Evolutionary conservation across 2,888 invertebrate species (phyloP), one percentile per base, ranked within the genome.

Genomic region (Clivina fossor): DNA sequence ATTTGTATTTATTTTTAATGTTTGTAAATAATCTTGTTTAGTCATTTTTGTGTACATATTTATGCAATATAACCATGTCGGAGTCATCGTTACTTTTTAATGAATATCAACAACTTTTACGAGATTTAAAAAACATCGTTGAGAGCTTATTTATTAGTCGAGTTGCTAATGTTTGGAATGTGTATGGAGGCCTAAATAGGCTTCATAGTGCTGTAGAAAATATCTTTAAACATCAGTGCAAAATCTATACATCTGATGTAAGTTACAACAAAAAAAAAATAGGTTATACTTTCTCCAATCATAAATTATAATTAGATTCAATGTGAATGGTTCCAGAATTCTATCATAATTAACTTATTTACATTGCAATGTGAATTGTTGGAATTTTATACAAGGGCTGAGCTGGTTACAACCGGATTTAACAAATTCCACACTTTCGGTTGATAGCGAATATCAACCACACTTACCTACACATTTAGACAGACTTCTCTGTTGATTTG

Each of bases 371-470:
- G 74, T 76, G 15, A 75, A 77, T 61, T 78, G 76, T 61, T 80
- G 78, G 76, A 68, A 74, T 33, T 82, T 82, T 60, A 78, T 82
- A 48, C 78, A 81, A 72, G 81, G 80, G 33, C 66, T 82, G 44
- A 79, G 78, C 67, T 82, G 82, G 81, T 67, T 82, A 26, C 79
- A 80, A 66, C 81, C 81, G 9, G 77, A 79, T 32, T 70, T 74
- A 57, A 75, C 78, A 20, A 83, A 75, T 44, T 77, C 77, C 9
- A 73, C 75, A 15, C 72, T 74, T 46, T 64, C 63, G n/a, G 63
- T 72, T 18, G 77, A 78, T 60, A 73, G 72, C 58, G 73, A 71
- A 62, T 71, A 70, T 62, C 71, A 70, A 50, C 65, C 71, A 16
- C 68, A 73, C 61, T 65, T 78, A 50, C 77, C 80, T 20, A 60